These are phyloP conservation scores for Cheilosia grossa DNA, from an alignment of 2,888 invertebrate genomes.

Conservation along the genomic window DNA sequence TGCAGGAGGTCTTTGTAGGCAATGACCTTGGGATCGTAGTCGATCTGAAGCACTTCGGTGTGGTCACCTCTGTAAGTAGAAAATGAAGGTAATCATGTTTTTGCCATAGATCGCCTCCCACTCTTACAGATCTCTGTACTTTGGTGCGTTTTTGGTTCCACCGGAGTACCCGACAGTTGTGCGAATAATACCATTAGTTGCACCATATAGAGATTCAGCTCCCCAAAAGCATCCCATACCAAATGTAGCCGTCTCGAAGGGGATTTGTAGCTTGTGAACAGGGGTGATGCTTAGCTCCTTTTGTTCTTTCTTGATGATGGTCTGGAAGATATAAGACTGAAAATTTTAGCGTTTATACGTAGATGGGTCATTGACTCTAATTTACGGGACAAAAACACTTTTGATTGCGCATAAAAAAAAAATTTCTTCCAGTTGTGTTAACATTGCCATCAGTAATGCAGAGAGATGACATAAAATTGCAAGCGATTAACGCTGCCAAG, in stretches of 20 bases:
- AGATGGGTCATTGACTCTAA: not conserved
- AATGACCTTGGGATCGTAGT: slow-evolving; percentile 92
- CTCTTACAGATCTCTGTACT: slow-evolving; percentile 93
- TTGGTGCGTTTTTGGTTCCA: slow-evolving; percentile 91
- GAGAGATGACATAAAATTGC: slow-evolving; percentile 49
- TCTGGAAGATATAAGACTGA: slow-evolving; percentile 75
- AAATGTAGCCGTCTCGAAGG: slow-evolving; percentile 88
- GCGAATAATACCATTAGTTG: slow-evolving; percentile 88
- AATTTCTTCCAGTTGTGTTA: slow-evolving; percentile 20
- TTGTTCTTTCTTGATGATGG: slow-evolving; percentile 81
- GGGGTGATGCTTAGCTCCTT: slow-evolving; percentile 80
- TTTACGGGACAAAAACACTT: slow-evolving; percentile 63
- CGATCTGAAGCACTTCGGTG: slow-evolving; percentile 96
- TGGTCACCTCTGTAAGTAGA: slow-evolving; percentile 91
- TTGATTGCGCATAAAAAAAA: slow-evolving; percentile 33
- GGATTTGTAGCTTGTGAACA: slow-evolving; percentile 79
- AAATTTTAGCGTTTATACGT: not conserved
- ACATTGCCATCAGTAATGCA: slow-evolving; percentile 22
- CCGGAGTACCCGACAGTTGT: slow-evolving; percentile 98
- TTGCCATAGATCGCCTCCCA: slow-evolving; percentile 72
- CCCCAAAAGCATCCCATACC: slow-evolving; percentile 98
- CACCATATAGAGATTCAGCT: slow-evolving; percentile 92
- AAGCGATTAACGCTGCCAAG: slow-evolving; percentile 50
- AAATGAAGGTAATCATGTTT: slow-evolving; percentile 76
- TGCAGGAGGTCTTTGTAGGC: slow-evolving; percentile 90